phyloP scores from a whole-genome alignment of 2,797 vertebrate species.

The Enteromius afrohamiltoni region DNA sequence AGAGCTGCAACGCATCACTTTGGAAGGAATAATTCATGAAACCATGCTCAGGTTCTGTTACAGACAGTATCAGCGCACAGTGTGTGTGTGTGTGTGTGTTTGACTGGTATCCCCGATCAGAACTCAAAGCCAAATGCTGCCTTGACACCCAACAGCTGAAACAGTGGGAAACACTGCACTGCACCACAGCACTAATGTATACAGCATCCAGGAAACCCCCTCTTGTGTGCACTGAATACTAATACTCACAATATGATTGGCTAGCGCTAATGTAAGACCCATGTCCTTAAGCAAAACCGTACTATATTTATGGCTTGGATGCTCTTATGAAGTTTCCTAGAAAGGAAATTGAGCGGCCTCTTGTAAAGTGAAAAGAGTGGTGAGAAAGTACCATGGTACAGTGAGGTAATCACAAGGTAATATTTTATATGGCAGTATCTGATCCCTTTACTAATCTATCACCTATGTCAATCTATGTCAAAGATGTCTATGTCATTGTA shows the following conservation, averaged over 20 bases:
- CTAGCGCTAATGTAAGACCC: not conserved
- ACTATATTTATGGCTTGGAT: not conserved
- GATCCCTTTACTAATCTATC: not conserved
- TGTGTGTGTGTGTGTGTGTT: not conserved
- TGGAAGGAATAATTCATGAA: slow-evolving; percentile 27
- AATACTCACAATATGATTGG: slow-evolving; percentile 19
- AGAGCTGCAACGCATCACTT: slow-evolving; percentile 15
- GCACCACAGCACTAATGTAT: slow-evolving; percentile 44
- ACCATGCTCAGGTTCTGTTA: not conserved
- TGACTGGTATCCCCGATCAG: slow-evolving; percentile 15
- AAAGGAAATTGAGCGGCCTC: not conserved
- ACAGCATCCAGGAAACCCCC: slow-evolving; percentile 49
- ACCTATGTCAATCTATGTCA: not conserved
- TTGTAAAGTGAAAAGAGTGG: not conserved
- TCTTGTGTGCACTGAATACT: slow-evolving; percentile 39
- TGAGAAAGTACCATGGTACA: not conserved
- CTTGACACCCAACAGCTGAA: slow-evolving; percentile 37
- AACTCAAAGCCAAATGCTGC: not conserved
- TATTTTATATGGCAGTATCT: not conserved
- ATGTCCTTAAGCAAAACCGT: not conserved
- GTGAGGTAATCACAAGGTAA: not conserved
- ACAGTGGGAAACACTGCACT: slow-evolving; percentile 40
- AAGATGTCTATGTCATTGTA: not conserved
- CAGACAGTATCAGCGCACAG: not conserved
- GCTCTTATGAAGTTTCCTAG: slow-evolving; percentile 24